These are phyloP conservation scores for Dugesia japonica DNA, from an alignment of 2,888 invertebrate species.

Conservation along the genomic window DNA sequence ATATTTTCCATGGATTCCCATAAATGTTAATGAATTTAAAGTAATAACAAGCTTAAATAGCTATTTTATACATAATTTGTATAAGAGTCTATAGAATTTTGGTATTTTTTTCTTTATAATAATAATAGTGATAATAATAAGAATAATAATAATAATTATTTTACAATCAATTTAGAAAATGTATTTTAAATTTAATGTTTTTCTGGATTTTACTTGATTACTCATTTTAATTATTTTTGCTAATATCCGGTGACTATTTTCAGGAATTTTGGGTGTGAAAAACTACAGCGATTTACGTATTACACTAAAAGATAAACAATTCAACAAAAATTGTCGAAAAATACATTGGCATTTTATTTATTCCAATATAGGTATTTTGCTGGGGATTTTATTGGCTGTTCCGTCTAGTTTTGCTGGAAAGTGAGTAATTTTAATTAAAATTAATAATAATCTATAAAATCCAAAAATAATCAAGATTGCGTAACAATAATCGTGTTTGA, in stretches of 20 bases:
- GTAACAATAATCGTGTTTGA: not conserved
- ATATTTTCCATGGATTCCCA: too few species aligned
- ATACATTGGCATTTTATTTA: not conserved
- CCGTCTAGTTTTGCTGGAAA: slow-evolving; percentile 40
- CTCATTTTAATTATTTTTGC: not conserved
- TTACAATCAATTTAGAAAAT: too few species aligned
- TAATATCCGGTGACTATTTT: slow-evolving; percentile 2
- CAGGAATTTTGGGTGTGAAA: not conserved
- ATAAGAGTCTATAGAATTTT: too few species aligned
- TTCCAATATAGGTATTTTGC: slow-evolving; percentile 39
- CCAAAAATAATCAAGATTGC: not conserved
- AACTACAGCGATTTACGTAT: not conserved
- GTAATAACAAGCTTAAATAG: too few species aligned
- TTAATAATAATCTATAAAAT: too few species aligned
- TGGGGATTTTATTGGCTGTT: slow-evolving; percentile 38
- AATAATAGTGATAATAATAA: too few species aligned
- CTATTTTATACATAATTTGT: too few species aligned
- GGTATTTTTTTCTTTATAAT: too few species aligned
- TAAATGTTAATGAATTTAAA: too few species aligned
- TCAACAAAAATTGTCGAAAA: not conserved
- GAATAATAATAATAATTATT: too few species aligned
- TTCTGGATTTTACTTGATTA: not conserved
- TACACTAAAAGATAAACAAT: not conserved
- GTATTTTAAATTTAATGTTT: not conserved
- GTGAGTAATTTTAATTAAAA: slow-evolving; percentile 36